Conservation (phyloP, 2,797 vertebrate genomes). For the Cynopterus sphinx region DNA sequence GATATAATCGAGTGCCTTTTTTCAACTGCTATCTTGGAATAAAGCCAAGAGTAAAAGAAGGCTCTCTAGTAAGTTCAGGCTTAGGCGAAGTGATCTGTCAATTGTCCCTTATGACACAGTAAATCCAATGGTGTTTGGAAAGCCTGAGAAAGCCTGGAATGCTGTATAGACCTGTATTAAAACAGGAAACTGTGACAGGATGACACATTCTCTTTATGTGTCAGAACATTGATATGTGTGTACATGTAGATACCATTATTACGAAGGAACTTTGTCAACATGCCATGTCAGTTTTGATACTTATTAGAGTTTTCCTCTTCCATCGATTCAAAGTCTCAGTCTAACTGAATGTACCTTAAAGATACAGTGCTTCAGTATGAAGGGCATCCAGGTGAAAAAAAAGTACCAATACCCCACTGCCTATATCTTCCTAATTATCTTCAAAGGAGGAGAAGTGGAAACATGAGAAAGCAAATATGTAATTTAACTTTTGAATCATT, state of each 20-base stretch:
- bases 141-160: neutral
- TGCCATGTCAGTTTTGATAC: neutral
- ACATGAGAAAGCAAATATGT: neutral
- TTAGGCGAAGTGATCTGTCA: neutral
- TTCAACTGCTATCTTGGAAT: neutral
- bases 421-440: neutral
- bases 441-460: neutral
- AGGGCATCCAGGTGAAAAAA: neutral
- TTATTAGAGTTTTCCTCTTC: neutral
- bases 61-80: neutral
- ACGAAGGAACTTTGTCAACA: neutral
- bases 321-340: neutral
- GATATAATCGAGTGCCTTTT: neutral
- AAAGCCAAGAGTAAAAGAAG: neutral
- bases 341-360: neutral
- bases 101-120: neutral
- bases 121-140: neutral
- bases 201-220: neutral
- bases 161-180: neutral
- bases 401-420: neutral
- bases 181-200: slow-evolving; percentile 44
- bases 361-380: neutral
- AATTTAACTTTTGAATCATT: slow-evolving; percentile 26
- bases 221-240: neutral
- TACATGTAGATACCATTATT: neutral